Evolutionary conservation across 2,113 vertebrate genomes (phyloP).

Genomic region (Eulemur rufifrons): DNA sequence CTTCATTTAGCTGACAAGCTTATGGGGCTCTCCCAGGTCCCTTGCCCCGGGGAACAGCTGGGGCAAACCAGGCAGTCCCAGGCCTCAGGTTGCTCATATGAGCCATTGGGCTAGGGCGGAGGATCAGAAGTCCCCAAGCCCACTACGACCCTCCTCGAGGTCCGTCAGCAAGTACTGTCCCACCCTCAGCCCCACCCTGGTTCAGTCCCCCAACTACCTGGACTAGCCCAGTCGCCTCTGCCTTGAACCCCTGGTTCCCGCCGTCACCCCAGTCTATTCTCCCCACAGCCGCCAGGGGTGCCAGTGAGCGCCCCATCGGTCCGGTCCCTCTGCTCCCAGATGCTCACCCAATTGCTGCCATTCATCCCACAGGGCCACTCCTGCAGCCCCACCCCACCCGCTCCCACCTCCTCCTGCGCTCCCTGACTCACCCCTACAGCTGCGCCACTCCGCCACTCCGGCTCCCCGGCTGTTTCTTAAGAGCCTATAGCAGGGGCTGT

Average conservation of each 20-base stretch:
- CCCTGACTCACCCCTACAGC: background rate
- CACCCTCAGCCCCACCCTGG: background rate
- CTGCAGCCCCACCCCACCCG: fast-evolving
- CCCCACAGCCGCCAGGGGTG: background rate
- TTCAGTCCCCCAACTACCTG: background rate
- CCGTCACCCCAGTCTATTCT: background rate
- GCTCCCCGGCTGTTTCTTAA: background rate
- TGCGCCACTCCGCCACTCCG: background rate
- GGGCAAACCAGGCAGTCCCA: background rate
- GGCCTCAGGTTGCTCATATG: background rate
- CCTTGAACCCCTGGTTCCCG: background rate
- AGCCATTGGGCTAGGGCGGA: background rate
- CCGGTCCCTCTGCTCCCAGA: background rate
- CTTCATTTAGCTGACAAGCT: no score
- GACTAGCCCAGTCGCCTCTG: background rate
- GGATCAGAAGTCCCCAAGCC: background rate
- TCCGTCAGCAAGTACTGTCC: background rate
- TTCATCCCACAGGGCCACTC: background rate
- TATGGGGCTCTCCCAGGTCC: no score
- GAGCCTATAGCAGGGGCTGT: background rate
- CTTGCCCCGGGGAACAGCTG: background rate
- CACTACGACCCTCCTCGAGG: background rate
- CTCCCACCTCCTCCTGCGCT: background rate
- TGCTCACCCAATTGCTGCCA: background rate
- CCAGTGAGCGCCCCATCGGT: fast-evolving